Conservation (phyloP, 1,140 invertebrate genomes). For the Achatina immaculata region DNA sequence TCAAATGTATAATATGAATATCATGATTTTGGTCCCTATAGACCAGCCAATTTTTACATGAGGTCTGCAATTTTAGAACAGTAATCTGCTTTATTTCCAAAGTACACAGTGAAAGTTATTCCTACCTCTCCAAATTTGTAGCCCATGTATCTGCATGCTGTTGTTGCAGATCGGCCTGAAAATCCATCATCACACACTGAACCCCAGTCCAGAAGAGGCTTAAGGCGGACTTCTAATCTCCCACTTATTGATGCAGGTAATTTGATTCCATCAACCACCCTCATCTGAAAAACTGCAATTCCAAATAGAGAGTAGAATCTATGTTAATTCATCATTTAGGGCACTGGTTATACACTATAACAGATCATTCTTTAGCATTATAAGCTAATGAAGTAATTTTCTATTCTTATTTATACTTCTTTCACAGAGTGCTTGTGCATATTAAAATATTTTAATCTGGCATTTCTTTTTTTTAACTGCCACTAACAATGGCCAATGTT, state of each 20-base stretch:
- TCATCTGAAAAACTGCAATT: conserved; percentile 29
- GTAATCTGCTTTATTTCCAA: background rate
- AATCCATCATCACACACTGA: conserved; percentile 30
- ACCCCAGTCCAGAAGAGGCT: conserved; percentile 11
- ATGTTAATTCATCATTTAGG: background rate
- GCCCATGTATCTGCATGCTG: conserved; percentile 12
- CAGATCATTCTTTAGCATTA: too few relatives aligned
- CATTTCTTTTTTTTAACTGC: too few relatives aligned
- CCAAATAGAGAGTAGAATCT: background rate
- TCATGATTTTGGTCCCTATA: too few relatives aligned
- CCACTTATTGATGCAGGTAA: background rate
- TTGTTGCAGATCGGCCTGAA: background rate
- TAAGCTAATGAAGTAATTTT: too few relatives aligned
- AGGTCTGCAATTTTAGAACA: too few relatives aligned
- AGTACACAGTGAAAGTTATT: background rate
- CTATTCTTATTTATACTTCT: too few relatives aligned
- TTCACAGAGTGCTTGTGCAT: too few relatives aligned
- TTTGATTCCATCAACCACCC: conserved; percentile 4
- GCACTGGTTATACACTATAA: too few relatives aligned
- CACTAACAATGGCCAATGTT: too few relatives aligned
- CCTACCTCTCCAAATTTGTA: conserved; percentile 33
- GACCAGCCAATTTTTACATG: too few relatives aligned
- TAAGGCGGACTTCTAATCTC: conserved; percentile 15
- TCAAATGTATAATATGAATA: too few relatives aligned
- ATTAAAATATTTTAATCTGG: too few relatives aligned